Base-by-base conservation (phyloP, 1,140 invertebrate species). In the Drosophila aff. region DNA sequence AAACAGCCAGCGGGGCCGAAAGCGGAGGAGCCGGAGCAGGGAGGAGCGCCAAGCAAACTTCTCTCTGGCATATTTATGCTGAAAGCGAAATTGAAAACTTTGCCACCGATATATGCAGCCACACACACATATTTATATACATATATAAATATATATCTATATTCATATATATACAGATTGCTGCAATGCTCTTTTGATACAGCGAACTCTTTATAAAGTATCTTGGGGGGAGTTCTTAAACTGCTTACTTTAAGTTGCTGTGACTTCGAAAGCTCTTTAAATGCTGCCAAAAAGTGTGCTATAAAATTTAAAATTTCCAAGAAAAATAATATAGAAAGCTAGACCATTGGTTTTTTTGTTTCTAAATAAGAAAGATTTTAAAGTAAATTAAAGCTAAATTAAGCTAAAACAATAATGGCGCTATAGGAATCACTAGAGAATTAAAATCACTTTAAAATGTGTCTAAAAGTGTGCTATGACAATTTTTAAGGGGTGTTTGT, bases 81-180 rank as follows among this genome's bases (percentile, higher is more conserved):
- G 85, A 89, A 89, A 89, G 85, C 87, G 85, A 89, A 89, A 89
- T 90, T 84, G 85, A 75, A 90, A 89, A 89, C 81, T 90, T 89
- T 90, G 64, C 68, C 76, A 79, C 78, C 81, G 66, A 86, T 80
- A 89, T 79, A 80, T 52, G 72, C 59, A 63, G 43, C 41, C 33
- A 61, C 33, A 60, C 33, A 55, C n/a, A 57, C 31, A 59, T n/a
- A 28, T 28, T 28, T 28, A 28, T 28, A 59, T 13, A 75, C 2
- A 44, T n/a, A 41, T 4, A 31, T 8, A 33, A 1, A 33, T 43
- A 46, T 46, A 38, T 44, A 11, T 44, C 15, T 21, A 58, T 53
- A 18, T 43, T 46, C 46, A 59, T 43, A 55, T 43, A 69, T 53
- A 63, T 61, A 66, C 47, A 55, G 33, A 38, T 23, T 23, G 18